phyloP scores from a whole-genome alignment of 2,888 invertebrate genomes.

The Pardosa pseudoannulata region DNA sequence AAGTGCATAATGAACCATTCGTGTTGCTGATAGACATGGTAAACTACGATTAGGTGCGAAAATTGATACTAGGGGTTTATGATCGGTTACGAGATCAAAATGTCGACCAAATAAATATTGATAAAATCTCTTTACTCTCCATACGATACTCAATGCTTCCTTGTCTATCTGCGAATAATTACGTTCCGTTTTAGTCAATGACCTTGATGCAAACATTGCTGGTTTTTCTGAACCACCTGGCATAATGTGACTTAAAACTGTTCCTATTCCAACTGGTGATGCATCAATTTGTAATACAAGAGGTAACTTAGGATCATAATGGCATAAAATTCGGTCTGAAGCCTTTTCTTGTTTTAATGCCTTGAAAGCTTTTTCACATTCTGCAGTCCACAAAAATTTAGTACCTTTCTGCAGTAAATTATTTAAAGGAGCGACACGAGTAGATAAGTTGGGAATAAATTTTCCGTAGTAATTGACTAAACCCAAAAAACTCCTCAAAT shows the following conservation, averaged over 20 bases:
- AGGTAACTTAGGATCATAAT: slow-evolving; percentile 74
- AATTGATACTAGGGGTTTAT: slow-evolving; percentile 76
- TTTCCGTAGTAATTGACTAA: slow-evolving; percentile 45
- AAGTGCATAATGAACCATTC: slow-evolving; percentile 76
- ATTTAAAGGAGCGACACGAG: slow-evolving; percentile 36
- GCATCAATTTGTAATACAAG: slow-evolving; percentile 47
- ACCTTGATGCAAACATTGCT: slow-evolving; percentile 77
- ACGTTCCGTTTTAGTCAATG: slow-evolving; percentile 75
- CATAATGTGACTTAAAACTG: slow-evolving; percentile 76
- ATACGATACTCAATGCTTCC: slow-evolving; percentile 76
- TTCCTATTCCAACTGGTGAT: slow-evolving; percentile 75
- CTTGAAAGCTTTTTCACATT: slow-evolving; percentile 39
- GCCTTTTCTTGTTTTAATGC: slow-evolving; percentile 27
- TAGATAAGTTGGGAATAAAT: slow-evolving; percentile 43
- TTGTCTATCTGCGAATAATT: slow-evolving; percentile 77
- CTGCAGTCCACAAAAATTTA: slow-evolving; percentile 36
- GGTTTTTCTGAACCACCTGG: slow-evolving; percentile 77
- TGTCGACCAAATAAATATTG: slow-evolving; percentile 76
- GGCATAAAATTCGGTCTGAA: slow-evolving; percentile 72
- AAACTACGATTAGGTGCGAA: slow-evolving; percentile 76
- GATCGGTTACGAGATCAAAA: slow-evolving; percentile 76
- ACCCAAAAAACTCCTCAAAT: slow-evolving; percentile 42
- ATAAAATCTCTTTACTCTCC: slow-evolving; percentile 76
- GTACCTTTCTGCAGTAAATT: slow-evolving; percentile 40
- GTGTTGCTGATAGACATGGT: slow-evolving; percentile 75